Base-by-base conservation (phyloP, 2,797 vertebrate genomes). In the Notolabrus celidotus region DNA sequence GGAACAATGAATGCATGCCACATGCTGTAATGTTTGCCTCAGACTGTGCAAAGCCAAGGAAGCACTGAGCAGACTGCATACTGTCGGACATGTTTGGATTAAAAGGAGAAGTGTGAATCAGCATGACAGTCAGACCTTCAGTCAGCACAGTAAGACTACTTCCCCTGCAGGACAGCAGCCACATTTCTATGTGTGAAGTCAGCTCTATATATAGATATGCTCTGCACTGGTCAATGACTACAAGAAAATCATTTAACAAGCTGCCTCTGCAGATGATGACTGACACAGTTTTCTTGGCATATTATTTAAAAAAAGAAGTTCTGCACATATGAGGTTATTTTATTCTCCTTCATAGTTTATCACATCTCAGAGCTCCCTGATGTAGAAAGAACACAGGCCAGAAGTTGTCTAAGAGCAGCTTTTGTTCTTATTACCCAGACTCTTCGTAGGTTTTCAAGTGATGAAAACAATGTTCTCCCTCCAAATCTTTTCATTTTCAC, bases 401-500 rank as follows among this genome's bases (percentile, higher is more conserved):
- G n/a, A 38, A 7, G 43, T 51, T 66, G 20, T 19, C 50, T 76
- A 64, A 11, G 19, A 64, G 36, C 34, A 46, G 36, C 38, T 39
- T 39, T 43, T 51, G 64, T 61, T 47, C 42, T 51, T 31, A 43
- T 31, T 53, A 10, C 29, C 12, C 17, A 6, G 7, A 31, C 1
- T 17, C 17, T 65, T 46, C 55, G 33, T 3, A 67, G 33, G 15
- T 49, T 57, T 73, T 57, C 12, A 29, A 27, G 2, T 36, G 22
- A 47, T 31, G 36, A 22, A 56, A 50, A 65, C 41, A 25, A 52
- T 17, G n/a, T 45, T 34, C 7, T 41, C 31, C 55, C 45, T 43
- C 20, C 36, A 51, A 71, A 68, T 61, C 8, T 5, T 22, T 14
- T 65, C 51, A 57, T 71, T 49, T 47, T 67, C 3, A 51, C n/a